A percentile compares a stretch with the other conserved stretches of the same genome.
These are phyloP conservation scores for Tamias sibiricus DNA, from an alignment of 2,113 vertebrate species.

Conservation along the genomic window DNA sequence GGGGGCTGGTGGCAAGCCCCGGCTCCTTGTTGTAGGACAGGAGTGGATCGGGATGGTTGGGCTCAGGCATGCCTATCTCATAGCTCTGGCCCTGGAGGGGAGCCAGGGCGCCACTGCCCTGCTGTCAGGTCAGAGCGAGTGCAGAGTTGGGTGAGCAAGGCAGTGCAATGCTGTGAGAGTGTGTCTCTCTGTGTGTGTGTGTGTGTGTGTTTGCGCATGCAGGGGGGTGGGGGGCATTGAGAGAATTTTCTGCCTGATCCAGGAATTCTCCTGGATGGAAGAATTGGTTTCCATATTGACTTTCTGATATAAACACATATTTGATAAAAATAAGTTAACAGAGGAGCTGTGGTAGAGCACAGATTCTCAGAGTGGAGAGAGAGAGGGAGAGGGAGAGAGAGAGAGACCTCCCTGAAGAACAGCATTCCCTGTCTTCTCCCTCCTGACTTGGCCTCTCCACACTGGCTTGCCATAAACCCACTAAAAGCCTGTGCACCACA, in stretches of 20 bases:
- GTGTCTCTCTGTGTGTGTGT: constrained; percentile 41
- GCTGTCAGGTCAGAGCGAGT: not conserved
- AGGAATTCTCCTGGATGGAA: constrained; percentile 86
- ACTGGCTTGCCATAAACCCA: constrained; percentile 64
- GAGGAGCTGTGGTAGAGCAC: constrained; percentile 82
- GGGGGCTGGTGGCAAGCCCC: not conserved
- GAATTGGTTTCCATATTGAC: constrained; percentile 88
- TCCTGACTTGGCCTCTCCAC: constrained; percentile 59
- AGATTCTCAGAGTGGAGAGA: constrained; percentile 76
- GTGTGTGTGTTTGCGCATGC: too few relatives aligned
- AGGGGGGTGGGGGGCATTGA: not conserved
- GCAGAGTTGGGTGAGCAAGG: not conserved
- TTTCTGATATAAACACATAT: constrained; percentile 89
- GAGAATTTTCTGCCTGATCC: constrained; percentile 78
- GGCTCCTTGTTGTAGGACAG: not conserved
- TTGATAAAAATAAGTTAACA: constrained; percentile 90
- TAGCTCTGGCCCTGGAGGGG: not conserved
- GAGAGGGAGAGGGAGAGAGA: constrained; percentile 21
- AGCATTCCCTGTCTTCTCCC: constrained; percentile 68
- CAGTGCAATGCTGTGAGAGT: not conserved
- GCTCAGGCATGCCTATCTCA: not conserved
- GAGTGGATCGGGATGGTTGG: not conserved
- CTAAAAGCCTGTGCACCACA: constrained; percentile 80
- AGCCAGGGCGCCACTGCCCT: not conserved
- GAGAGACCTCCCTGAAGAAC: constrained; percentile 70